Evolutionary conservation across 2,797 vertebrate genomes (phyloP).

Genomic region (Smutsia gigantea): DNA sequence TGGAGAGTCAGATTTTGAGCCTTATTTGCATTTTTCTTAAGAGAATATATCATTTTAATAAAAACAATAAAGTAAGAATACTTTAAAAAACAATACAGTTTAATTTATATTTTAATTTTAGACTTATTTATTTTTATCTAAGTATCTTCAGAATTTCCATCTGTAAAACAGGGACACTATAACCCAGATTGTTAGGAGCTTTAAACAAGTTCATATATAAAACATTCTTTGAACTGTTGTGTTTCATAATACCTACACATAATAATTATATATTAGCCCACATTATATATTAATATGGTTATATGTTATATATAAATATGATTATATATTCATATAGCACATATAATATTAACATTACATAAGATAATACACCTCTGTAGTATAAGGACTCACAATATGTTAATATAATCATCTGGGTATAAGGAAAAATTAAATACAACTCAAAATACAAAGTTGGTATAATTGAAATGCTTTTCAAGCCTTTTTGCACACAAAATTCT

Average conservation of each 20-base stretch:
- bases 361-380: neutral
- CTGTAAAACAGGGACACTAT: neutral
- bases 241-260: neutral
- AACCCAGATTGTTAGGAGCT: neutral
- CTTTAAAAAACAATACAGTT: neutral
- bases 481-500: neutral
- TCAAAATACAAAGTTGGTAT: too few species aligned
- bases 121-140: neutral
- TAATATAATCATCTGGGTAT: neutral
- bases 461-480: neutral
- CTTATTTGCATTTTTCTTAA: neutral
- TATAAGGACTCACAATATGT: neutral
- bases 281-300: neutral
- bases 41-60: neutral
- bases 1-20: neutral
- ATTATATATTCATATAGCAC: neutral
- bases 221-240: neutral
- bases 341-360: neutral
- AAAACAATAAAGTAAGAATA: neutral
- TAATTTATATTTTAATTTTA: constrained; percentile 43
- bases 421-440: too few species aligned
- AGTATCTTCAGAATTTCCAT: neutral
- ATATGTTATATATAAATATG: neutral
- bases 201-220: neutral
- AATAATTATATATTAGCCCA: neutral